Evolutionary conservation across 1,140 invertebrate genomes (phyloP), one percentile per base, ranked within the genome.

Genomic region (Aricia agestis): DNA sequence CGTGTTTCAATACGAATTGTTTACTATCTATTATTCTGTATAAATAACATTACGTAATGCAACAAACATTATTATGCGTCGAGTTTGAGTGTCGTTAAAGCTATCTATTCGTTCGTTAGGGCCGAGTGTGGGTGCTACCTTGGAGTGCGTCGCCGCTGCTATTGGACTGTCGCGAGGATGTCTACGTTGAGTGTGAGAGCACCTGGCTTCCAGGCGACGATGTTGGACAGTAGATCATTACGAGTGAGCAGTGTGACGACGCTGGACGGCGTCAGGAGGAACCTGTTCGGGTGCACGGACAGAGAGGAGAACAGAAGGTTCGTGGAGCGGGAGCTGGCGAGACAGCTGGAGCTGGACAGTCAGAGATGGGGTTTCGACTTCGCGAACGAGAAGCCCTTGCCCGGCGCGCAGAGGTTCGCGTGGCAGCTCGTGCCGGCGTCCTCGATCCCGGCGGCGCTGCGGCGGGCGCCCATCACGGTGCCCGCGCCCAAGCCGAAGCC

Each of bases 301-400:
- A 79, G 86, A 71, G 88, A 91, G 67, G 87, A 90, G 70, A 90
- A 91, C 68, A 83, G 87, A 58, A 75, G 88, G 67, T 87, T 92
- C 72, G 85, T 85, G 17, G 89, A 92, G 70, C 77, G 85, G 68
- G 91, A 92, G 63, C 70, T 92, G 65, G 82, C 85, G 7, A 79
- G 84, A 32, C 89, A 91, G 68, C 74, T 89, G 32, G 88, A 91
- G 70, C 63, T 88, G 36, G 87, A 90, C 72, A 92, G 87, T 70
- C 84, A 90, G 67, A 82, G 85, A 83, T 92, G 90, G 90, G 90
- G 84, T 15, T 92, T 92, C 70, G 89, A 92, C 72, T 92, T 92
- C 71, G 85, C 86, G 4, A 86, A 87, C 67, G 91, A 92, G 72
- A 80, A 82, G 67, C 91, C 91, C 31, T 70, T 92, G 69, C 82